Evolutionary conservation across 2,113 vertebrate genomes (phyloP).

Genomic region (Glaucomys volans): DNA sequence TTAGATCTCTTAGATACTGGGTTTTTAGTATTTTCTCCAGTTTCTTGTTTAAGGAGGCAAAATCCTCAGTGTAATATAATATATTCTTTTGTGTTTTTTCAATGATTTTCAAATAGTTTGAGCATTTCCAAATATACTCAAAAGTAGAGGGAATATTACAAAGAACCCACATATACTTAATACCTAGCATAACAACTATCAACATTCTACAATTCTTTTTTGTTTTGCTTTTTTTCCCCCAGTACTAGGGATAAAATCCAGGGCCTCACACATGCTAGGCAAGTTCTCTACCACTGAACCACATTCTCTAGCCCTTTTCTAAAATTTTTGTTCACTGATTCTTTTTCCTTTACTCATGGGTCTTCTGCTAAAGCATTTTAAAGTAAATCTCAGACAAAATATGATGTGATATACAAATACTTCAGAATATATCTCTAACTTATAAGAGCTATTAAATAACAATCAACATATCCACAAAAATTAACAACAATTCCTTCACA

Average conservation of each 20-base stretch:
- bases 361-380: slow-evolving; percentile 45
- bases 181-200: neutral
- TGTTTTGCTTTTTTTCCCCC: neutral
- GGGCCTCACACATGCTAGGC: neutral
- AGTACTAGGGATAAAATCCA: neutral
- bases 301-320: neutral
- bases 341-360: neutral
- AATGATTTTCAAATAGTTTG: slow-evolving; percentile 49
- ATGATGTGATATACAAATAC: neutral
- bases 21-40: slow-evolving; percentile 7
- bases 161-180: neutral
- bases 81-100: slow-evolving; percentile 1
- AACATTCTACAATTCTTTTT: neutral
- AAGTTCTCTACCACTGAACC: neutral
- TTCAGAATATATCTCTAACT: neutral
- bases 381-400: slow-evolving; percentile 30
- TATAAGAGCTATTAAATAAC: slow-evolving; percentile 8
- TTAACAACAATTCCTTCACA: slow-evolving; percentile 7
- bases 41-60: slow-evolving; percentile 30
- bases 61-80: slow-evolving; percentile 15
- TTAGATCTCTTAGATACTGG: neutral
- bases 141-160: neutral
- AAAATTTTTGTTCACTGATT: neutral
- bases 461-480: neutral
- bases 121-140: slow-evolving; percentile 29